These are phyloP conservation scores for Biston stratarius DNA, from an alignment of 2,888 invertebrate species.

Conservation along the genomic window DNA sequence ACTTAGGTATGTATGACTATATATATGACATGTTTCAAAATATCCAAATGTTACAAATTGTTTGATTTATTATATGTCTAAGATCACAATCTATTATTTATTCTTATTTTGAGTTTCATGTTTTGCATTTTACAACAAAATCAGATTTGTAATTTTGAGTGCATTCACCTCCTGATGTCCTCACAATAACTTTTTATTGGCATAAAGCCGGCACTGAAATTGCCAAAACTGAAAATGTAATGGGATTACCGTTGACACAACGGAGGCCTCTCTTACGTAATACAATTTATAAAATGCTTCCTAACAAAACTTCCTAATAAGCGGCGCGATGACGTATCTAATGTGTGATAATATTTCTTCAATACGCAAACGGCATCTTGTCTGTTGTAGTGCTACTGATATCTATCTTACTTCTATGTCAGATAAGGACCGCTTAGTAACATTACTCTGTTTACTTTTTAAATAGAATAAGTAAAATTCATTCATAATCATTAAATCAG, in stretches of 20 bases:
- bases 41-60: no score
- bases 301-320: slow-evolving; percentile 57
- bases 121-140: neutral
- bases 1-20: neutral
- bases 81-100: neutral
- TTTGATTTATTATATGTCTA: neutral
- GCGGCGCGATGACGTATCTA: slow-evolving; percentile 35
- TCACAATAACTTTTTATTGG: slow-evolving; percentile 74
- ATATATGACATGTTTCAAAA: neutral
- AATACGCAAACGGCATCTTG: no score
- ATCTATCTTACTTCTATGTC: no score
- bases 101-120: neutral
- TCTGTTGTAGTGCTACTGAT: no score
- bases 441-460: no score
- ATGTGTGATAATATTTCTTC: neutral
- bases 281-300: slow-evolving; percentile 68
- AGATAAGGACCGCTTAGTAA: no score
- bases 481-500: no score
- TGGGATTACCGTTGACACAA: slow-evolving; percentile 77
- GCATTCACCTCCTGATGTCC: slow-evolving; percentile 64
- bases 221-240: slow-evolving; percentile 74
- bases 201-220: slow-evolving; percentile 68
- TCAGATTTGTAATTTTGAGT: slow-evolving; percentile 5
- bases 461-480: no score
- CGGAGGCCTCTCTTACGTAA: slow-evolving; percentile 63